These are phyloP conservation scores for Leucophenga varia DNA, from an alignment of 1,140 invertebrate species.

Conservation along the genomic window DNA sequence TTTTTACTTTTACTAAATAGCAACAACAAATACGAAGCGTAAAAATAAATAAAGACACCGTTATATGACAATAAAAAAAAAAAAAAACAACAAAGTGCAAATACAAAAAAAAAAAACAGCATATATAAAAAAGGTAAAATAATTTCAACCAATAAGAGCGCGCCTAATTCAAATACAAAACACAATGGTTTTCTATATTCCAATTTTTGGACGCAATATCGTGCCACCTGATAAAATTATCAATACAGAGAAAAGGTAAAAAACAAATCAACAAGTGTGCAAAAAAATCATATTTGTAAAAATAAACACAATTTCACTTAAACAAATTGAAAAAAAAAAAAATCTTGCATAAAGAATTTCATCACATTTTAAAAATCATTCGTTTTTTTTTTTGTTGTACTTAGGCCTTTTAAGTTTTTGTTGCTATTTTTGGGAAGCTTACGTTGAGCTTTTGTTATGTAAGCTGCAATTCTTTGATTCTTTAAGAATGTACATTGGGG, in stretches of 20 bases:
- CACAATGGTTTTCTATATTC: slow-evolving; percentile 50
- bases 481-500: too few species aligned
- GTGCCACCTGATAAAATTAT: slow-evolving; percentile 50
- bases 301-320: too few species aligned
- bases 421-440: too few species aligned
- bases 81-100: slow-evolving; percentile 25
- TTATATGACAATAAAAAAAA: not conserved
- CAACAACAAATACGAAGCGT: slow-evolving; percentile 31
- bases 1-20: too few species aligned
- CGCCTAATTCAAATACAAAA: slow-evolving; percentile 11
- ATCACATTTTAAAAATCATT: too few species aligned
- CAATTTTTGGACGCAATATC: slow-evolving; percentile 37
- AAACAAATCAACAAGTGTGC: not conserved
- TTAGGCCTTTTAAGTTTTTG: too few species aligned
- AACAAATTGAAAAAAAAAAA: too few species aligned
- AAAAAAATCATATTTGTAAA: not conserved
- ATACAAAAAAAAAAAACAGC: slow-evolving; percentile 21
- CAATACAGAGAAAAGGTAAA: slow-evolving; percentile 47
- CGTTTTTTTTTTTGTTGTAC: too few species aligned
- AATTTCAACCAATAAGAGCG: slow-evolving; percentile 21
- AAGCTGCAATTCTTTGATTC: too few species aligned
- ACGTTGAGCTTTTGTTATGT: too few species aligned
- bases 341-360: too few species aligned
- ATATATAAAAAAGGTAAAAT: slow-evolving; percentile 15
- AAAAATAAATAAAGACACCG: slow-evolving; percentile 33